Conservation (phyloP, 1,140 invertebrate species). For the Eurytemora carolleeae region DNA sequence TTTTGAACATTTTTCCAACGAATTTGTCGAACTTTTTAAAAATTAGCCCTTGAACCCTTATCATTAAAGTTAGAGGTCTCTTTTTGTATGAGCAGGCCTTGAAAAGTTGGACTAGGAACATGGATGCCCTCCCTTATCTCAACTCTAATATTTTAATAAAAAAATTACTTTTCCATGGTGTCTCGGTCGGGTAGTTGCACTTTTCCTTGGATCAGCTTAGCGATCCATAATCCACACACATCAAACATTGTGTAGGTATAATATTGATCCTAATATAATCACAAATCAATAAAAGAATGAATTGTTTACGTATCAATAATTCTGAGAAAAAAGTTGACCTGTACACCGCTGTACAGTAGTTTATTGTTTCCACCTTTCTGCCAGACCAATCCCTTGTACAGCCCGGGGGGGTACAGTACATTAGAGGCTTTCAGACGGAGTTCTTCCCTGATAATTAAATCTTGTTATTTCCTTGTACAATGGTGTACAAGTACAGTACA, state of each 20-base stretch:
- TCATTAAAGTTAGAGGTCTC: not conserved
- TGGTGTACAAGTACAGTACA: constrained; percentile 12
- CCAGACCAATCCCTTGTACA: constrained; percentile 17
- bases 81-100: not conserved
- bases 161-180: no score
- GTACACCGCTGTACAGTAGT: constrained; percentile 15
- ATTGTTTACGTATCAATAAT: no score
- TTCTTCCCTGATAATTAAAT: no score
- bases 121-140: not conserved
- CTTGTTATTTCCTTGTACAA: no score
- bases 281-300: no score
- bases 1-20: no score
- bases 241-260: constrained; percentile 17
- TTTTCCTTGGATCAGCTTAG: constrained; percentile 1
- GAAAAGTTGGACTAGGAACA: no score
- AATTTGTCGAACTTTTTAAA: not conserved
- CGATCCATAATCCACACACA: constrained; percentile 7
- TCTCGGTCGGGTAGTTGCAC: not conserved
- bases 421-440: constrained; percentile 5
- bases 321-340: no score
- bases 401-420: constrained; percentile 8
- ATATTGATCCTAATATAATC: constrained; percentile 13
- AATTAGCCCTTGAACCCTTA: no score
- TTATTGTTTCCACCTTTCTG: constrained; percentile 1
- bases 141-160: not conserved